Base-by-base conservation (phyloP, 2,797 vertebrate species). In the Halcyon smyrnensis region DNA sequence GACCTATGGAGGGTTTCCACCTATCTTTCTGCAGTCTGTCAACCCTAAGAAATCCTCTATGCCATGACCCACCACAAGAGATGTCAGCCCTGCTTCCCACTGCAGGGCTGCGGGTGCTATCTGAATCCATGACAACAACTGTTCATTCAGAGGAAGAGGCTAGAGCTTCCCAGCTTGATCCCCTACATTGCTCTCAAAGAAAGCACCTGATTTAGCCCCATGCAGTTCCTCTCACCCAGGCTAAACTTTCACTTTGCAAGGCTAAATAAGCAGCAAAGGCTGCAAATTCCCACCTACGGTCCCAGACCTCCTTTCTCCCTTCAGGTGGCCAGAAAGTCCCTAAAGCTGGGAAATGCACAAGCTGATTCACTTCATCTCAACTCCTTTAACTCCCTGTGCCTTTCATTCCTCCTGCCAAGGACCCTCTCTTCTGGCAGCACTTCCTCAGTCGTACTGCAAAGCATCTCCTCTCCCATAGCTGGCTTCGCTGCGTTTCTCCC, bases 401-500 rank as follows among this genome's bases (percentile, higher is more conserved):
- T 30, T 60, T 65, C 36, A 41, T 32, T 54, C 62, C 30, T 51
- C 18, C 56, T 20, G 34, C 43, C 27, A 41, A 75, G 46, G 6
- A 45, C 18, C 24, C 53, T 13, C 2, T 64, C 39, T 45, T 23
- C 45, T 34, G 73, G 63, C 65, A 24, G 51, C 8, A 9, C 46
- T 51, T 39, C 37, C 46, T 41, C 8, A 6, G 4, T 5, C 41
- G 7, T 2, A 16, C 12, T 57, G 32, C 32, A 27, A 14, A 60
- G 45, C 15, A 7, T 18, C 62, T 62, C 41, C 46, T 65, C 37
- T 23, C 24, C 46, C 11, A 28, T 32, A 59, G 34, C 39, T 4
- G 9, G 9, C 45, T 32, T 36, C 3, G 1, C 41, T 9, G 1
- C 1, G 2, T 18, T 63, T 21, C 56, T 59, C 23, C 78, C 20